Conservation (phyloP, 2,888 invertebrate genomes). For the Dromius quadrimaculatus region DNA sequence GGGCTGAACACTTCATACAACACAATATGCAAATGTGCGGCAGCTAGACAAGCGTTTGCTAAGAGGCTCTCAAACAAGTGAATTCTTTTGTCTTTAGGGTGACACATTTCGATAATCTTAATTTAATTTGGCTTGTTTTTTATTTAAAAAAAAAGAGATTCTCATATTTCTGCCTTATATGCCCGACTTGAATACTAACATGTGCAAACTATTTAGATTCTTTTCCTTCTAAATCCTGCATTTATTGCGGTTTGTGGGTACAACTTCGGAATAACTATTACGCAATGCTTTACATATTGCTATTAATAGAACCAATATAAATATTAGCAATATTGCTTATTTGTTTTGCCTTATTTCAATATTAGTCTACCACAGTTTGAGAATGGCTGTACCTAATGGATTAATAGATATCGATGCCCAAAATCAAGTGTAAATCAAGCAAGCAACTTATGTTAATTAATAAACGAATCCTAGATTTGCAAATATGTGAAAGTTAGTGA, state of each 20-base stretch:
- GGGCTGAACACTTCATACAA: neutral
- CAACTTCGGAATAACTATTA: too few species aligned
- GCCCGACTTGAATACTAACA: too few species aligned
- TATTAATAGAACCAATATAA: neutral
- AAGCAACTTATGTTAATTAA: constrained; percentile 8
- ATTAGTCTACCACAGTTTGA: constrained; percentile 15
- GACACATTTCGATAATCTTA: too few species aligned
- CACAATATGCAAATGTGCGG: neutral
- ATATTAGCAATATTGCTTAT: neutral
- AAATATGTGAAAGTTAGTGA: constrained; percentile 39
- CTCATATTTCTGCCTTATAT: too few species aligned
- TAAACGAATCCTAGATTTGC: constrained; percentile 27
- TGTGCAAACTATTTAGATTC: too few species aligned
- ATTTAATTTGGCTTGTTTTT: too few species aligned
- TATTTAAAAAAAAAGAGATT: too few species aligned
- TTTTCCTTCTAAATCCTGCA: too few species aligned
- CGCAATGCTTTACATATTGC: neutral
- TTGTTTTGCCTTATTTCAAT: neutral
- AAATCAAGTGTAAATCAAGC: constrained; percentile 24
- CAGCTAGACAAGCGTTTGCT: neutral
- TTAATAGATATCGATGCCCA: constrained; percentile 33
- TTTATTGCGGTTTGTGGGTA: too few species aligned
- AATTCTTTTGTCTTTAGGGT: too few species aligned
- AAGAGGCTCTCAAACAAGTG: neutral
- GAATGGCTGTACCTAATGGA: constrained; percentile 12